phyloP scores from a whole-genome alignment of 2,113 vertebrate genomes.

The Chamaea fasciata region DNA sequence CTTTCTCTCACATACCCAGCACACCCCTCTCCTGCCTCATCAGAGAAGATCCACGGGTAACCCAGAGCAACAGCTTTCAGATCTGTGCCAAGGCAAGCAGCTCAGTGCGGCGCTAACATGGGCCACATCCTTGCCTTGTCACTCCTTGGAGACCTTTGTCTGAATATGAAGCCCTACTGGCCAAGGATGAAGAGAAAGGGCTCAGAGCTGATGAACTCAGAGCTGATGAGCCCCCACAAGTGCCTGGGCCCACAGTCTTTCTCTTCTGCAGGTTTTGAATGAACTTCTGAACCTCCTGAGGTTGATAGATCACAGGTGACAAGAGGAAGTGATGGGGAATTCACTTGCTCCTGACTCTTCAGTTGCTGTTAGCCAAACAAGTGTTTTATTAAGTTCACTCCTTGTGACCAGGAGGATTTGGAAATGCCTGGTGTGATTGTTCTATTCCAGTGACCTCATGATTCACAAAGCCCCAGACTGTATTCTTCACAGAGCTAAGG shows the following conservation, averaged over 20 bases:
- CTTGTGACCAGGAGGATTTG: background rate
- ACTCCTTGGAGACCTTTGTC: background rate
- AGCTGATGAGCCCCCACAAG: fast-evolving
- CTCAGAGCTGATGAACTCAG: background rate
- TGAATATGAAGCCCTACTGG: background rate
- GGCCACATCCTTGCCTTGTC: background rate
- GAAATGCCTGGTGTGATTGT: background rate
- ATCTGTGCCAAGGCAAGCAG: background rate
- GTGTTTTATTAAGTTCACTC: background rate
- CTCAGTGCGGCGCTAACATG: background rate
- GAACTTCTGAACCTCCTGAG: background rate
- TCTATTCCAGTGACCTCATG: background rate
- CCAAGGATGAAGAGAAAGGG: background rate
- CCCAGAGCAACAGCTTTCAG: background rate
- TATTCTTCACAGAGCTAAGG: background rate
- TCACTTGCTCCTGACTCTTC: background rate
- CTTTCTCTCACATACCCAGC: background rate
- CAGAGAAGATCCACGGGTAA: background rate
- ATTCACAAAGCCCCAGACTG: background rate
- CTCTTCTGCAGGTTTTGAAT: background rate
- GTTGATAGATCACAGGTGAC: background rate
- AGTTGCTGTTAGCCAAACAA: background rate
- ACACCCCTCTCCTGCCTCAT: background rate
- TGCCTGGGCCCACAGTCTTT: background rate
- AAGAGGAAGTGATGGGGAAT: background rate